Evolutionary conservation across 2,797 vertebrate genomes (phyloP).

Genomic region (Okamejei kenojei): DNA sequence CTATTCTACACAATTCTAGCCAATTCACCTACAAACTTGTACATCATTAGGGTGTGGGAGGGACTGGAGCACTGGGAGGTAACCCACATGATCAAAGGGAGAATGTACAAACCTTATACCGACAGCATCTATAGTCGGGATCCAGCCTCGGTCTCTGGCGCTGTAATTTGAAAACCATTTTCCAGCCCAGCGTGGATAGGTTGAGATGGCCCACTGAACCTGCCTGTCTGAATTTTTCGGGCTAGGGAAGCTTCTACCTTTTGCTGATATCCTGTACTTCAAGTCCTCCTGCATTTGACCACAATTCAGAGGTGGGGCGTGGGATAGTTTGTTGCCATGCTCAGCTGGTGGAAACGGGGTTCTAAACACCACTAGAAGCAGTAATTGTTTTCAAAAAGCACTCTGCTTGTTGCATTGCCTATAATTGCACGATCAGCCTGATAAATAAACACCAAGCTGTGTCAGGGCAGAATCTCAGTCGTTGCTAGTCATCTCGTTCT

Average conservation of each 20-base stretch:
- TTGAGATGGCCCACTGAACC: neutral
- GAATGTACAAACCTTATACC: too few relatives aligned
- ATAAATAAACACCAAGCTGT: neutral
- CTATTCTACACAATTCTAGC: too few relatives aligned
- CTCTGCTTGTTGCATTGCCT: neutral
- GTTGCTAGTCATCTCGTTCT: neutral
- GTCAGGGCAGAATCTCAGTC: neutral
- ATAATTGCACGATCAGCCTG: neutral
- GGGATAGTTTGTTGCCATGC: neutral
- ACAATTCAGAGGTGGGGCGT: neutral
- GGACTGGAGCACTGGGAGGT: too few relatives aligned
- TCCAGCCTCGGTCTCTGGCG: too few relatives aligned
- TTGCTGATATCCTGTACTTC: neutral
- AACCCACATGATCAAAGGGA: too few relatives aligned
- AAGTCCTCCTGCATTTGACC: neutral
- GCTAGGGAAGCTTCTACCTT: neutral
- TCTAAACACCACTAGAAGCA: neutral
- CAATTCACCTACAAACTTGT: too few relatives aligned
- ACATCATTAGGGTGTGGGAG: too few relatives aligned
- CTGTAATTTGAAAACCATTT: neutral
- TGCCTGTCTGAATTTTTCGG: neutral
- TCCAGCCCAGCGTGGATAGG: neutral
- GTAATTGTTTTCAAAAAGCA: neutral
- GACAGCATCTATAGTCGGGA: too few relatives aligned
- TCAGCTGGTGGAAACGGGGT: neutral